Percentiles rank a stretch among this genome's conserved stretches.
Conservation (phyloP, 2,888 invertebrate genomes). For the Camptogramma bilineatum region DNA sequence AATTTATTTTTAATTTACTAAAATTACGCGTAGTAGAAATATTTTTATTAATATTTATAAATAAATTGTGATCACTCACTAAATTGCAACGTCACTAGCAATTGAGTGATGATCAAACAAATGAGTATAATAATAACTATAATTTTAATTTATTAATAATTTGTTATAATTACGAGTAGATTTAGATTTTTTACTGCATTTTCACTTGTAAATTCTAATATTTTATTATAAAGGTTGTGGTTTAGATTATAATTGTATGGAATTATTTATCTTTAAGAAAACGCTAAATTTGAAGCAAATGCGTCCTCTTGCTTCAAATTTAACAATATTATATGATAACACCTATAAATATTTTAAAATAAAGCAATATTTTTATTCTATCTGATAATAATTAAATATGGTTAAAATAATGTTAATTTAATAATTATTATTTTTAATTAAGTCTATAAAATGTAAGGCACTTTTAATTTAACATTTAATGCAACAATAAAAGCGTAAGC, state of each 20-base stretch:
- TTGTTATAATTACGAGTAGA: constrained; percentile 17
- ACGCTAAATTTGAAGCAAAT: constrained; percentile 68
- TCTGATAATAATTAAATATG: no score
- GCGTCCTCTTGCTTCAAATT: constrained; percentile 80
- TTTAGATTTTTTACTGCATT: constrained; percentile 68
- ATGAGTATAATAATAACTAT: neutral
- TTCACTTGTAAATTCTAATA: constrained; percentile 60
- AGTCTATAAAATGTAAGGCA: neutral
- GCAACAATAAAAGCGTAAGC: constrained; percentile 13
- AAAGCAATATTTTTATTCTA: no score
- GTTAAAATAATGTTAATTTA: no score
- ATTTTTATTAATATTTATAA: constrained; percentile 7
- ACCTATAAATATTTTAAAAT: neutral
- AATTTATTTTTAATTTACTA: neutral
- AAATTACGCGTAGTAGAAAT: constrained; percentile 24
- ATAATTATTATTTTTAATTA: neutral
- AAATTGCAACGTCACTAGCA: neutral
- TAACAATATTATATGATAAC: constrained; percentile 34
- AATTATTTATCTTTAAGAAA: constrained; percentile 4
- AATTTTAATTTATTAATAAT: neutral
- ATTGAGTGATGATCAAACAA: neutral
- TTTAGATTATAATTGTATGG: neutral
- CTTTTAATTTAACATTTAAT: constrained; percentile 4
- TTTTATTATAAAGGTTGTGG: constrained; percentile 4
- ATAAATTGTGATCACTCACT: neutral